Evolutionary conservation across 2,113 vertebrate genomes (phyloP), one percentile per base, ranked within the genome.

Genomic region (Atrichornis clamosus): DNA sequence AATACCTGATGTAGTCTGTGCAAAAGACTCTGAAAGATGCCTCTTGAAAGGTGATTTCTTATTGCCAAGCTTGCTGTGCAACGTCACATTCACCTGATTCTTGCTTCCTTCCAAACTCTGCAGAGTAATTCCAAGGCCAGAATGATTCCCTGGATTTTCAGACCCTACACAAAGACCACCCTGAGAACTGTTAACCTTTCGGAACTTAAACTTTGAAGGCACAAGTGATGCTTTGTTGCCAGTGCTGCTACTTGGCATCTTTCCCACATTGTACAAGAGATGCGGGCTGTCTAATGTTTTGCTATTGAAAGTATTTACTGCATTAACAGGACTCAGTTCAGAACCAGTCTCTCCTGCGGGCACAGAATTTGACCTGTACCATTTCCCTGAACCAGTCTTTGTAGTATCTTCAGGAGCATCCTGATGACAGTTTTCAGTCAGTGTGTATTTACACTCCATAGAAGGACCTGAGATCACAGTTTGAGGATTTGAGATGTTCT

Each of bases 1-100:
- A 97, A 93, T 96, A 99, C 99, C 99, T 99, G 98, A 98, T 79
- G 96, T 92, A 77, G 93, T 74, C 20, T 97, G 92, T 46, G 94
- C 96, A 55, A 93, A 96, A 22, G 98, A 97, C 84, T 99, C 98
- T 24, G 98, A 98, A 60, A 97, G 89, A 56, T 98, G 98, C 47
- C 98, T 99, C 96, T 98, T 98, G 95, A 98, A 98, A 75, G 98
- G 92, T 21, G 95, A 58, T 17, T 97, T 98, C 55, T 94, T 95
- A 89, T 60, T 91, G 41, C 93, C 90, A 20, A 90, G 16, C 13
- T 93, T 91, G 82, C 75, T 79, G 83, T 90, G 86, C 39, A 88
- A 95, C 78, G 96, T 63, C 19, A 60, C 81, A 11, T 87, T 87
- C 82, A 80, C 53, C 52, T 94, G 91, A 79, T 77, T 94, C 77